A percentile compares a stretch with the other conserved stretches of the same genome.
These are phyloP conservation scores for Noctuana brunneofusca DNA, from an alignment of 2,888 invertebrate genomes.

Conservation along the genomic window DNA sequence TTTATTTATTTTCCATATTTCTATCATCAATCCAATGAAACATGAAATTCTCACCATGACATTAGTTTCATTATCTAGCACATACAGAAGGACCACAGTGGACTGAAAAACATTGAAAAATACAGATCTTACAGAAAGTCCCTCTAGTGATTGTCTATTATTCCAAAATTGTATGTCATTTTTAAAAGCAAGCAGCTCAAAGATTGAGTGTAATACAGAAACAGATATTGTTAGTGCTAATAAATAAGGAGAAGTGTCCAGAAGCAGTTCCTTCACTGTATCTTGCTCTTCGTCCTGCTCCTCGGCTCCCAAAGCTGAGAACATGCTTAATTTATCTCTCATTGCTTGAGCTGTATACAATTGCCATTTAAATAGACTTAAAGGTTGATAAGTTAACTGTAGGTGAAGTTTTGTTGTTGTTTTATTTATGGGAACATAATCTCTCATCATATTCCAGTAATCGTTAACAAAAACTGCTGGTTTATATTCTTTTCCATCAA, in stretches of 20 bases:
- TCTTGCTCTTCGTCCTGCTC: slow-evolving; percentile 95
- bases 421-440: slow-evolving; percentile 95
- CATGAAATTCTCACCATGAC: slow-evolving; percentile 97
- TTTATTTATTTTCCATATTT: slow-evolving; percentile 99
- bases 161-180: slow-evolving; percentile 99
- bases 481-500: slow-evolving; percentile 93
- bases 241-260: slow-evolving; percentile 98
- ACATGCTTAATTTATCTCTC: slow-evolving; percentile 92
- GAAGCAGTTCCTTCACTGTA: slow-evolving; percentile 94
- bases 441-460: slow-evolving; percentile 99
- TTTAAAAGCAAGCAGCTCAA: slow-evolving; percentile 99
- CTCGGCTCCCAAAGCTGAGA: slow-evolving; percentile 85
- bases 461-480: slow-evolving; percentile 98
- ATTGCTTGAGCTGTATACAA: slow-evolving; percentile 98
- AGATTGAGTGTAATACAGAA: slow-evolving; percentile 97
- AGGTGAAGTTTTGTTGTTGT: slow-evolving; percentile 89
- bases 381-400: slow-evolving; percentile 91
- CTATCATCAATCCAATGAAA: slow-evolving; percentile 96
- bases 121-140: slow-evolving; percentile 97
- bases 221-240: slow-evolving; percentile 95
- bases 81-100: slow-evolving; percentile 96
- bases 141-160: slow-evolving; percentile 97
- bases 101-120: slow-evolving; percentile 99
- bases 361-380: slow-evolving; percentile 99
- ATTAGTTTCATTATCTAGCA: slow-evolving; percentile 99